These are phyloP conservation scores for Hydractinia echinata DNA, from an alignment of 30 jellyfish, hydroid and myxozoan species.

Conservation along the genomic window DNA sequence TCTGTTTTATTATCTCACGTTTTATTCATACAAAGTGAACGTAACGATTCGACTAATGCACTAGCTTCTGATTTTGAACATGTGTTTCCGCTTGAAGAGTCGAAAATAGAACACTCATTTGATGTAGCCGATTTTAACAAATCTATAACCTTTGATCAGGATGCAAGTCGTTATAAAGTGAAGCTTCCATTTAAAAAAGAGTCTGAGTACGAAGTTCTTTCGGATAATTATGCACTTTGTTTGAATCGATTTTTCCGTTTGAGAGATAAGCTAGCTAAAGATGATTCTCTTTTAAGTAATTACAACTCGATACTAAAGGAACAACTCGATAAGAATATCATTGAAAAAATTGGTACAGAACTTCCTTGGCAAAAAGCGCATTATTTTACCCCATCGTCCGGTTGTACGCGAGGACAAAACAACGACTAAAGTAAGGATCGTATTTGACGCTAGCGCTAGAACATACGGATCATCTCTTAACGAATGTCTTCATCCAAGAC, in stretches of 20 bases:
- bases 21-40: too few species aligned
- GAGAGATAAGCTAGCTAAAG: neutral
- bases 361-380: neutral
- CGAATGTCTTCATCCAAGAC: neutral
- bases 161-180: slow-evolving; percentile 1
- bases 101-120: too few species aligned
- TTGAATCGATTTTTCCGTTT: too few species aligned
- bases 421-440: slow-evolving; percentile 8
- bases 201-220: too few species aligned
- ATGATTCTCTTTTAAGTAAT: neutral
- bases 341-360: neutral
- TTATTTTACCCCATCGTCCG: slow-evolving; percentile 18
- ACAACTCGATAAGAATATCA: neutral
- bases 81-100: too few species aligned
- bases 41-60: too few species aligned
- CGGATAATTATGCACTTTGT: too few species aligned
- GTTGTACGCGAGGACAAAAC: slow-evolving; percentile 3
- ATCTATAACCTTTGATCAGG: neutral
- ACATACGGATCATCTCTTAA: too few species aligned
- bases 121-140: neutral
- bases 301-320: slow-evolving; percentile 14
- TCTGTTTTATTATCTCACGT: too few species aligned
- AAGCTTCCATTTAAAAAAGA: slow-evolving; percentile 4
- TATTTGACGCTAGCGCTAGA: slow-evolving; percentile 8
- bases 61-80: too few species aligned